Conservation (phyloP, 2,113 vertebrate genomes). For the Charadrius vociferus region DNA sequence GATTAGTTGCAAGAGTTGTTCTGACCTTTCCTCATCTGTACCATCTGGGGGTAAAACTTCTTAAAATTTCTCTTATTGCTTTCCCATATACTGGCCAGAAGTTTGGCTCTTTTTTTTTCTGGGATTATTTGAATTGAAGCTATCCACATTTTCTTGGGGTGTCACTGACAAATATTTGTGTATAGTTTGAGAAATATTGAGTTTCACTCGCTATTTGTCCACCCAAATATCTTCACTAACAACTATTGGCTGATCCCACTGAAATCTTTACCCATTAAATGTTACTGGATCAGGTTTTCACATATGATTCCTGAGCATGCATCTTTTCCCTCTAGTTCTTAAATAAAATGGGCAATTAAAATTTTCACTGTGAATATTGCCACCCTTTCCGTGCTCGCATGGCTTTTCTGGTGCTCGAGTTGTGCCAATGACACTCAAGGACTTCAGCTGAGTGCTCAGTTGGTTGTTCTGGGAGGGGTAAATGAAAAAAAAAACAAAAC, state of each 20-base stretch:
- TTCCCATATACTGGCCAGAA: not conserved
- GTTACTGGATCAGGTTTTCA: not conserved
- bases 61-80: not conserved
- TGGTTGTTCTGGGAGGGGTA: not conserved
- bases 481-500: not conserved
- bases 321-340: not conserved
- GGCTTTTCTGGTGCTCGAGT: not conserved
- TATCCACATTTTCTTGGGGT: not conserved
- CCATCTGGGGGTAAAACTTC: not conserved
- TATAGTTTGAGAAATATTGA: not conserved
- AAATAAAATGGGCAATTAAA: not conserved
- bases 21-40: not conserved
- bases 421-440: not conserved
- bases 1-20: not conserved
- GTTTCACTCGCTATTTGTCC: not conserved
- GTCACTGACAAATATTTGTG: not conserved
- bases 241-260: not conserved
- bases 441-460: not conserved
- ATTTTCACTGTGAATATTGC: not conserved
- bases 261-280: not conserved
- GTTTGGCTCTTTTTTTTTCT: not conserved
- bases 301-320: not conserved
- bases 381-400: not conserved
- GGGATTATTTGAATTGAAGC: not conserved
- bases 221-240: not conserved